Conservation (phyloP, 2,113 vertebrate species). For the Corvus cornix region DNA sequence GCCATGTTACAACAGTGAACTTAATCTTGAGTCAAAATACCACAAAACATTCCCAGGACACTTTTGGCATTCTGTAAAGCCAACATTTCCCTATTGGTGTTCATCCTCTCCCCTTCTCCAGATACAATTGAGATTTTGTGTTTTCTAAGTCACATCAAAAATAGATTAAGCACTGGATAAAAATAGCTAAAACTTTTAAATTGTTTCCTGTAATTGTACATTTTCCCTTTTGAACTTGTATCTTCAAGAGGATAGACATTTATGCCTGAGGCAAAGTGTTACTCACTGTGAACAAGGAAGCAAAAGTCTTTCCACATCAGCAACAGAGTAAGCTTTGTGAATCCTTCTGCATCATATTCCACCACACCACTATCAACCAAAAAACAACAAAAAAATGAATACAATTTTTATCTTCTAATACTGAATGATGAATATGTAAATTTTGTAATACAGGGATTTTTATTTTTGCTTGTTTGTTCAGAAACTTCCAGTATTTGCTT, state of each 20-base stretch:
- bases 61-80: neutral
- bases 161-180: neutral
- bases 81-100: neutral
- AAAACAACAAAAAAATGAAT: neutral
- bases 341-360: constrained; percentile 97
- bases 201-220: constrained; percentile 39
- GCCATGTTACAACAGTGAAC: neutral
- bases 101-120: neutral
- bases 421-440: neutral
- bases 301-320: constrained; percentile 98
- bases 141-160: constrained; percentile 16
- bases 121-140: neutral
- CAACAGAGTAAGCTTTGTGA: constrained; percentile 95
- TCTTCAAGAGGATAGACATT: constrained; percentile 37
- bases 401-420: neutral
- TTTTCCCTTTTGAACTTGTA: constrained; percentile 40
- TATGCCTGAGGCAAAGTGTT: constrained; percentile 47
- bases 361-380: constrained; percentile 86
- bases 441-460: neutral
- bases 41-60: neutral
- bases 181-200: constrained; percentile 29
- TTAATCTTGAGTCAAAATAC: neutral
- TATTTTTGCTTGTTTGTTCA: neutral
- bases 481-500: neutral
- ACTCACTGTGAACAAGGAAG: constrained; percentile 97